Evolutionary conservation across 2,888 invertebrate species (phyloP).

Genomic region (Heteromyza rotundicornis): DNA sequence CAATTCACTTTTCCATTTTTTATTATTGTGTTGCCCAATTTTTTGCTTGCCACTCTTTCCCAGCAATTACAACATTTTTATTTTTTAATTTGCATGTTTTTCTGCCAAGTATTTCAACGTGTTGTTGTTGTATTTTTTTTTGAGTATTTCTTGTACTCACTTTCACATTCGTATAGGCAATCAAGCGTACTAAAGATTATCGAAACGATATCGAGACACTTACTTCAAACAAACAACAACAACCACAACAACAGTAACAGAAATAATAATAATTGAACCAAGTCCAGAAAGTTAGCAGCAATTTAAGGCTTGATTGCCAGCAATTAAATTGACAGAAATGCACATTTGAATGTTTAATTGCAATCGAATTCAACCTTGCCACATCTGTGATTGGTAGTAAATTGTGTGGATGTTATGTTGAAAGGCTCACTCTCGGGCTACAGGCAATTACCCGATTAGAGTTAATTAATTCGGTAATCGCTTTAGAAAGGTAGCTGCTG

Average conservation of each 20-base stretch:
- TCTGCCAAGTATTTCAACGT: background rate
- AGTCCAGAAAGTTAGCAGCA: constrained; percentile 4
- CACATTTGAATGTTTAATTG: background rate
- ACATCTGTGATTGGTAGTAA: no score
- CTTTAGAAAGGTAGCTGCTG: no score
- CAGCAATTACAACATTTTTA: no score
- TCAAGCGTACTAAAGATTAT: background rate
- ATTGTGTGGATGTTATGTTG: no score
- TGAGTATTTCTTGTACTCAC: background rate
- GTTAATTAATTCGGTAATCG: no score
- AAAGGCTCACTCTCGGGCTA: no score
- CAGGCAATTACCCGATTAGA: no score
- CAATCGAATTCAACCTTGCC: background rate
- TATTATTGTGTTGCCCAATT: no score
- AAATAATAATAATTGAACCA: background rate
- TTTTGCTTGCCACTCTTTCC: no score
- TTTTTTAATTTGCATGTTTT: background rate
- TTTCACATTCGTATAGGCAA: background rate
- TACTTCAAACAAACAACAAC: background rate
- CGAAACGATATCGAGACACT: background rate
- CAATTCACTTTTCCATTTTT: no score
- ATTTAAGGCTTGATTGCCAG: background rate
- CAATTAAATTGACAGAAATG: background rate
- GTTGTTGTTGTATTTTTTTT: background rate
- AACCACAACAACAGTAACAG: background rate